Base-by-base conservation (phyloP, 1,140 invertebrate species). In the Atta cephalotes region DNA sequence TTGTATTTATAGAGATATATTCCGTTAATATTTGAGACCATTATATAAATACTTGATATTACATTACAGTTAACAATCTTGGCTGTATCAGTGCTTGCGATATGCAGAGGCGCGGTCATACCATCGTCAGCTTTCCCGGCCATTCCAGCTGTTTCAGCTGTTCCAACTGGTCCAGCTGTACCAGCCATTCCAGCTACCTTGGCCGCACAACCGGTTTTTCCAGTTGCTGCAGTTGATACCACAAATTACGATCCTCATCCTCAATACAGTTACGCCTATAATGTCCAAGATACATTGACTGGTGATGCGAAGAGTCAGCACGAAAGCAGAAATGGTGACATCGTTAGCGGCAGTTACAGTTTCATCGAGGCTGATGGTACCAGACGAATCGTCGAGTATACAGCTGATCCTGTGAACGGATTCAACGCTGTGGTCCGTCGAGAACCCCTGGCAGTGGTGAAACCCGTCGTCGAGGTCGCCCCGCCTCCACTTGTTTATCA, bases 281-380 rank as follows among this genome's bases (percentile, higher is more conserved):
- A 96, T 53, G 96, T 97, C 0, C 96, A 97, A 53, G 97, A 97
- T 86, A 93, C 95, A n/a, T 93, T 96, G 68, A 97, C 96, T 39
- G 97, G 97, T 2, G 97, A 97, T 93, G 94, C 96, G 2, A 97
- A 97, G 93, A 95, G 95, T 87, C 96, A 97, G 89, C 95, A 97
- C 79, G 97, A 97, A 93, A 96, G 93, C 51, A 95, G 96, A 53
- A 95, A 96, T 82, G 96, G 96, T 6, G 96, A 96, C 81, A 92
- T 96, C 1, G 96, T 96, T 7, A 93, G 91, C 18, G 95, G 95
- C 14, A 93, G 93, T 72, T 95, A 95, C 87, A 94, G 92, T 53
- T 85, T 95, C 9, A 94, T 95, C 70, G 95, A 95, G 65, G 94
- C 95, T 28, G 95, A 96, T 60, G 95, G 95, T 25, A 95, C 93